Conservation (phyloP, 2,113 vertebrate species). For the Strix aluco region DNA sequence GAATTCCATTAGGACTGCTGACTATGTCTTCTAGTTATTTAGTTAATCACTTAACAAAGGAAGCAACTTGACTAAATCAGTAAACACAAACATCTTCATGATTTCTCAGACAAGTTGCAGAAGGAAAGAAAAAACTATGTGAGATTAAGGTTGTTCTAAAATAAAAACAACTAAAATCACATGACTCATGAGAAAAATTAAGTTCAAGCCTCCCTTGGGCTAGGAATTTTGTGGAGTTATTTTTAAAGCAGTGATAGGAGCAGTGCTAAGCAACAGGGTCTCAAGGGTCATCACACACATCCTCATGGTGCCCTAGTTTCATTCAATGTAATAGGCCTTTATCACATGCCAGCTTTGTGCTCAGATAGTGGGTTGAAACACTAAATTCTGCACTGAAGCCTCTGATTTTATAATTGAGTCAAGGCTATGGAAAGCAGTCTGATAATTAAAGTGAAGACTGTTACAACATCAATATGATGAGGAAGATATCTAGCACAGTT, state of each 20-base stretch:
- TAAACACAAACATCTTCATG: background rate
- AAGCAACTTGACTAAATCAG: background rate
- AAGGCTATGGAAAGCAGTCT: background rate
- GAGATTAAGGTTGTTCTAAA: background rate
- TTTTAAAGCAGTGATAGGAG: conserved; percentile 16
- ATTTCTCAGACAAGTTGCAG: background rate
- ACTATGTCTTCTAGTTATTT: background rate
- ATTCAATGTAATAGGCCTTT: background rate
- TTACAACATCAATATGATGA: background rate
- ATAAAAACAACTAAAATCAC: background rate
- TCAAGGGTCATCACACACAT: background rate
- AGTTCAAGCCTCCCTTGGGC: background rate
- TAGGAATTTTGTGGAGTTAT: conserved; percentile 14
- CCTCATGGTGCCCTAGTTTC: background rate
- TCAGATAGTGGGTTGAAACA: background rate
- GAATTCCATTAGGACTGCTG: background rate
- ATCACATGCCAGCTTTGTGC: background rate
- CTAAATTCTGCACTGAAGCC: background rate
- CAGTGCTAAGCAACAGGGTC: background rate
- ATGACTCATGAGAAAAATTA: background rate
- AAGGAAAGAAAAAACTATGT: background rate
- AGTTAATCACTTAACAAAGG: background rate
- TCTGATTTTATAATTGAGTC: background rate
- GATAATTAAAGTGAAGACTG: background rate
- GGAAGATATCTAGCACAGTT: background rate